Conservation (phyloP, 2,797 vertebrate species). For the Sebastes hopkinsi region DNA sequence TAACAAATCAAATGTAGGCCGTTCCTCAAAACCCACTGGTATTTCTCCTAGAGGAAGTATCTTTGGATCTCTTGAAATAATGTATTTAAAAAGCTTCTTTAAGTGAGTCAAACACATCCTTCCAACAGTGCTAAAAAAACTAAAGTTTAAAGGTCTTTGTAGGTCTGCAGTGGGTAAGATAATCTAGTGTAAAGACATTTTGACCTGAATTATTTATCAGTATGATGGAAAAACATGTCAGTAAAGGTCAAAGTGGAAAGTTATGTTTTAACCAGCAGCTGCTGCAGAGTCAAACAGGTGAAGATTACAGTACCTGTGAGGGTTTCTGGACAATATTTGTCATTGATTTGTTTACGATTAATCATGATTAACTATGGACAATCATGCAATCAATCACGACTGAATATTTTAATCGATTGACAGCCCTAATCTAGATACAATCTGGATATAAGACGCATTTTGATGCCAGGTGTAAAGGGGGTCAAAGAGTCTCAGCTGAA, state of each 20-base stretch:
- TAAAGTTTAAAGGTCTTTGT: no score
- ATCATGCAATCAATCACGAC: no score
- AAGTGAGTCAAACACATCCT: background rate
- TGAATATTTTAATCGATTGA: no score
- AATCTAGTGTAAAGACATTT: background rate
- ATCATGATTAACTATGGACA: no score
- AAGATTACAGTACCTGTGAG: background rate
- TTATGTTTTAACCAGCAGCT: background rate
- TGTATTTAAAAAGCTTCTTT: no score
- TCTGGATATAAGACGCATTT: no score
- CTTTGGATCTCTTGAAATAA: no score
- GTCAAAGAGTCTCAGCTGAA: no score
- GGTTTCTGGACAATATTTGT: no score
- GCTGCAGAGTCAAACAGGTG: background rate
- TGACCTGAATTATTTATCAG: background rate
- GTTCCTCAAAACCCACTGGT: background rate
- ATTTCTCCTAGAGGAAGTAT: background rate
- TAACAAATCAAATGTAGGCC: background rate
- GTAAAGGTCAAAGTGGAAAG: background rate
- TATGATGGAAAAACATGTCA: background rate
- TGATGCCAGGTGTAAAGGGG: no score
- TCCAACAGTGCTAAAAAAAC: background rate
- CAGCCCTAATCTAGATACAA: no score
- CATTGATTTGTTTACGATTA: no score
- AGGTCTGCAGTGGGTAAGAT: background rate